Evolutionary conservation across 2,113 vertebrate species (phyloP), one percentile per base, ranked within the genome.

Genomic region (Cygnus buccinator): DNA sequence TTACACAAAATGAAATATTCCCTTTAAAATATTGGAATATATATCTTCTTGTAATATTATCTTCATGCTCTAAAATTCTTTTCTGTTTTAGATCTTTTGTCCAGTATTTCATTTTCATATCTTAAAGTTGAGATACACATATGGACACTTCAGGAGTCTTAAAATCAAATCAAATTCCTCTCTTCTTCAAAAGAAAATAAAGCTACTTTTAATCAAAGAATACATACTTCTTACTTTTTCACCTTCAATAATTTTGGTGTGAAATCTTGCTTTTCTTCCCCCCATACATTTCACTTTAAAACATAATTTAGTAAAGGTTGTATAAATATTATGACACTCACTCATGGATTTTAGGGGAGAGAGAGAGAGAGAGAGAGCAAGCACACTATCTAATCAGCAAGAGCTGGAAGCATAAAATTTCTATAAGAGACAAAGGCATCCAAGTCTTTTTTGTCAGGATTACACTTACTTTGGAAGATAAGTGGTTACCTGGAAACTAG

Each of bases 131-230:
- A 86, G 73, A 62, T 55, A 75, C 59, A 74, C 46, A 82, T 62
- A 90, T 73, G 66, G 76, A 55, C 70, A 92, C 59, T 90, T 70
- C 81, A 97, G 82, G 37, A 65, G 37, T 73, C 93, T 94, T 82
- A 80, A 52, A 68, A 70, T 90, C 78, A 73, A 43, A 83, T 92
- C 55, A 68, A 75, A 54, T 77, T 71, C 79, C 70, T 72, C 43
- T 93, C 22, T 87, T 90, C 93, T 97, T 97, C 94, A 95, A 95
- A 96, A 94, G 88, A 94, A 95, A 81, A 25, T 63, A 74, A 93
- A 84, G 63, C 41, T 82, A 89, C 29, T 81, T 70, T 97, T 80
- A 94, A 94, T 96, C 83, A 84, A 29, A 55, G 31, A 77, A 77
- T 74, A 35, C 5, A 16, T 62, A 67, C 80, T 93, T 92, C n/a